Evolutionary conservation across 2,113 vertebrate species (phyloP).

Genomic region (Lepisosteus oculatus): DNA sequence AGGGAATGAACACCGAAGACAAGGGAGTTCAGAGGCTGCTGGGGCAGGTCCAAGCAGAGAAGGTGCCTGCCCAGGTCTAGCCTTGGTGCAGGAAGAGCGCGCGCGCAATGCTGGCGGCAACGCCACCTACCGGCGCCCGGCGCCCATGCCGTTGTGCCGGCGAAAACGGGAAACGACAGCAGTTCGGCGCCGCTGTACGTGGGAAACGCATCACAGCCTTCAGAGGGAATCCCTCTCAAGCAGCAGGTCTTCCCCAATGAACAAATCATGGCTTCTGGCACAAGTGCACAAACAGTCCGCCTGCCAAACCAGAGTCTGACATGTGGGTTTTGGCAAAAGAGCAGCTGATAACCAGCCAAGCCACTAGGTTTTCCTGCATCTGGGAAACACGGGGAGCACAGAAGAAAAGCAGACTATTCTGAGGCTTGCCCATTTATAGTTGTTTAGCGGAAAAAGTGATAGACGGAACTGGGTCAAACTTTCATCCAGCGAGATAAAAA

Average conservation of each 20-base stretch:
- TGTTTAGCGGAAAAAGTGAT: slow-evolving; percentile 22
- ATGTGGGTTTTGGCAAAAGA: slow-evolving; percentile 57
- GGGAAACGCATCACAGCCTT: background rate
- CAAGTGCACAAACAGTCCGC: slow-evolving; percentile 33
- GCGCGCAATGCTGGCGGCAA: no score
- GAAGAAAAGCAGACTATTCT: background rate
- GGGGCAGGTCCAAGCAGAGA: no score
- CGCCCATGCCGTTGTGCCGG: background rate
- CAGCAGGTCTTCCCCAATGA: slow-evolving; percentile 37
- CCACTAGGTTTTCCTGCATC: slow-evolving; percentile 21
- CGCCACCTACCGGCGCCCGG: no score
- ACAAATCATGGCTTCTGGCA: slow-evolving; percentile 58
- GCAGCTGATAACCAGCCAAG: slow-evolving; percentile 61
- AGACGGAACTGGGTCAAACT: slow-evolving; percentile 22
- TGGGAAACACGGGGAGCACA: slow-evolving; percentile 3
- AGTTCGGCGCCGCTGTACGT: background rate
- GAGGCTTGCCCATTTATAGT: slow-evolving; percentile 13
- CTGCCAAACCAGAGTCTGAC: slow-evolving; percentile 39
- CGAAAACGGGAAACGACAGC: background rate
- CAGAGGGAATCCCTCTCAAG: slow-evolving; percentile 48
- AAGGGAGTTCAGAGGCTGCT: no score
- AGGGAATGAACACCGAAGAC: no score
- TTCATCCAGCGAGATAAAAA: no score
- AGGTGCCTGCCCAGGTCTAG: no score
- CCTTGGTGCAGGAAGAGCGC: no score